Base-by-base conservation (phyloP, 2,113 vertebrate genomes). In the Lichenostomus cassidix region DNA sequence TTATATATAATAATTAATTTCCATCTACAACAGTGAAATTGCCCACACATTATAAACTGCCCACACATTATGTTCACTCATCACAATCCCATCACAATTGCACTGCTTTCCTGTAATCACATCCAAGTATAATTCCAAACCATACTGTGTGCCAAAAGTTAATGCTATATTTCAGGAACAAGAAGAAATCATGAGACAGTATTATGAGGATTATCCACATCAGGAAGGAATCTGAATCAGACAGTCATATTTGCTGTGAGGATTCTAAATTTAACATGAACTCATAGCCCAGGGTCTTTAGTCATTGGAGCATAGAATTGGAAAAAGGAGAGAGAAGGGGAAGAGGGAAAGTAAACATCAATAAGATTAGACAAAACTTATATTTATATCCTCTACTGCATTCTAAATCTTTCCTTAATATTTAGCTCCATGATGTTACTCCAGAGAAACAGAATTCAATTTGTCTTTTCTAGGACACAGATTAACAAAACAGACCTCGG, bases 201-300 rank as follows among this genome's bases (percentile, higher is more conserved):
- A 91, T 86, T 83, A 92, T 47, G 15, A 88, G 55, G 49, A 94
- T 88, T 91, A 93, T 59, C n/a, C 64, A 73, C 35, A 86, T 88
- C 83, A 96, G 76, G 50, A 93, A 92, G 33, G 79, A 93, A 50
- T 74, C 59, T 59, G 85, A 93, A 93, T 90, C 59, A 89, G 44
- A 67, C 1, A 96, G 91, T 80, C 90, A 88, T 18, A 85, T 92
- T 94, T 63, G 47, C 79, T 93, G 52, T 53, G 24, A 64, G 52
- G 56, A 83, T 86, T 96, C 87, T 90, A 81, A 86, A 96, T 88
- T 91, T 93, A 95, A 88, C 82, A 83, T 33, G 31, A 27, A 90
- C 10, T 67, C 28, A 78, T 59, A 90, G 60, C 92, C 85, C 63
- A 88, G 46, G 49, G 92, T 81, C 83, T 70, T 93, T 10, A 94